Percentiles rank a stretch among this genome's conserved stretches.
Conservation (phyloP, 2,888 invertebrate species). For the Ophion ventricosus region DNA sequence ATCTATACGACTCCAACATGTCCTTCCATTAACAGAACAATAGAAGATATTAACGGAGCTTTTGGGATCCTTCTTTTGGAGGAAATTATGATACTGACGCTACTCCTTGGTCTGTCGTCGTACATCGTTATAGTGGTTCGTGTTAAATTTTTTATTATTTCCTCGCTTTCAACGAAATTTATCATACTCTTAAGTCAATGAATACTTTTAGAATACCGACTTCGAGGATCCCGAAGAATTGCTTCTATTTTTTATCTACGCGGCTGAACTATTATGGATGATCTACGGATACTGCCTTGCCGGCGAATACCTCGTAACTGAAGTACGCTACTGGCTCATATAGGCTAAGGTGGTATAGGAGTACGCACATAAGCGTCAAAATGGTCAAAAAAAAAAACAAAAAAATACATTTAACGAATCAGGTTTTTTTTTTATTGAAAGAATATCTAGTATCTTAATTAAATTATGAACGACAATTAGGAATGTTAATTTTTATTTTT, state of each 20-base stretch:
- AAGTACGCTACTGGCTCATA: conserved; percentile 54
- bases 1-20: not conserved
- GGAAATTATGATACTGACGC: conserved; percentile 57
- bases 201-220: not conserved
- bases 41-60: conserved; percentile 47
- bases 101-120: conserved; percentile 56
- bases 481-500: no score
- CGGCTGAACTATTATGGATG: conserved; percentile 38
- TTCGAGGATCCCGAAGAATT: conserved; percentile 32
- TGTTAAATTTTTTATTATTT: not conserved
- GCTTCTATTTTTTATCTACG: conserved; percentile 54
- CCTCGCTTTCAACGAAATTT: not conserved
- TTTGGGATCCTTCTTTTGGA: conserved; percentile 57
- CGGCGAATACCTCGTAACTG: conserved; percentile 66
- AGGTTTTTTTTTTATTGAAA: no score
- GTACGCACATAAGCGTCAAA: no score
- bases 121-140: conserved; percentile 61
- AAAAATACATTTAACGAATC: no score
- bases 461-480: no score
- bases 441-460: no score
- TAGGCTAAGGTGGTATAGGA: no score
- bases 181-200: no score
- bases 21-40: not conserved
- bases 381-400: no score
- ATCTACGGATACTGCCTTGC: conserved; percentile 69